These are phyloP conservation scores for Poeciliopsis retropinna DNA, from an alignment of 2,113 vertebrate species.

Conservation along the genomic window DNA sequence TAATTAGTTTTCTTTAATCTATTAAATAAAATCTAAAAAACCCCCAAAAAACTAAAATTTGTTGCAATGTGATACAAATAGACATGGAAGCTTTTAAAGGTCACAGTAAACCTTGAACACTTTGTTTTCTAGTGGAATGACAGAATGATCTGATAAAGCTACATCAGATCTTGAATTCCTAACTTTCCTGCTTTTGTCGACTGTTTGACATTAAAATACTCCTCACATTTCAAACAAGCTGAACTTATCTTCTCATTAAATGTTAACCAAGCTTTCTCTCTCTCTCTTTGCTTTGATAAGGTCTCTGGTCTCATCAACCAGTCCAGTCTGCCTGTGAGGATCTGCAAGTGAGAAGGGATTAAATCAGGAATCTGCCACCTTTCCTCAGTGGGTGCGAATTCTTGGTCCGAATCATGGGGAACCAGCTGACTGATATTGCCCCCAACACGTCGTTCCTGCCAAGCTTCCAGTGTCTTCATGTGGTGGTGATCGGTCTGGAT, in stretches of 20 bases:
- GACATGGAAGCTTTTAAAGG: too few relatives aligned
- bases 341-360: conserved; percentile 57
- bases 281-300: conserved; percentile 74
- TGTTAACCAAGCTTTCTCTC: conserved; percentile 42
- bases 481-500: conserved; percentile 89
- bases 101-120: background rate
- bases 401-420: conserved; percentile 82
- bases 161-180: background rate
- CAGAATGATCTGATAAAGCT: background rate
- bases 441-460: conserved; percentile 85
- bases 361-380: conserved; percentile 58
- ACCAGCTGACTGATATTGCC: conserved; percentile 88
- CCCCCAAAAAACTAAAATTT: background rate
- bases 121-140: background rate
- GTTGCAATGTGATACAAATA: background rate
- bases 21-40: too few relatives aligned
- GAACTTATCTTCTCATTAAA: conserved; percentile 13
- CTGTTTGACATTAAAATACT: background rate
- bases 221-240: background rate
- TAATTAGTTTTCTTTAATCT: too few relatives aligned
- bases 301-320: conserved; percentile 54
- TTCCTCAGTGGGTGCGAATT: conserved; percentile 63
- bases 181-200: background rate
- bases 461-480: conserved; percentile 85
- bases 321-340: conserved; percentile 55